Evolutionary conservation across 2,888 invertebrate species (phyloP).

Genomic region (Empis livida): DNA sequence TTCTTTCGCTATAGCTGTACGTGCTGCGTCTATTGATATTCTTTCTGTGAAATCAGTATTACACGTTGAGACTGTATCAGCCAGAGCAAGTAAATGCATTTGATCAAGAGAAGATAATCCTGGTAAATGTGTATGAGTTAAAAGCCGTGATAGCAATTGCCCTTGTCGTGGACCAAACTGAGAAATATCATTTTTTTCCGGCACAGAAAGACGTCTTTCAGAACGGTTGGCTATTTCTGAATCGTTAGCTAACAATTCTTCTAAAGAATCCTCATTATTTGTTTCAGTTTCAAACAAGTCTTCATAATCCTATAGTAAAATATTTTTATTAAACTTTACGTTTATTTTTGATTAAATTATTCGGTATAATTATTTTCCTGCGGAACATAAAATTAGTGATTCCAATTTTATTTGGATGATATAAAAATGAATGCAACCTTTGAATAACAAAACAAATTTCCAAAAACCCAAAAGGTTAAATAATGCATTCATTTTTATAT

Average conservation of each 20-base stretch:
- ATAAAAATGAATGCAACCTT: too few relatives aligned
- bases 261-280: slow-evolving; percentile 67
- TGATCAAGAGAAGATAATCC: slow-evolving; percentile 94
- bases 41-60: slow-evolving; percentile 79
- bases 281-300: slow-evolving; percentile 75
- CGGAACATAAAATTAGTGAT: too few relatives aligned
- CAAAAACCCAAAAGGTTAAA: too few relatives aligned
- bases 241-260: slow-evolving; percentile 64
- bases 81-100: slow-evolving; percentile 97
- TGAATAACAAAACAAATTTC: too few relatives aligned
- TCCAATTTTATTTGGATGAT: too few relatives aligned
- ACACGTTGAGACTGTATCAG: slow-evolving; percentile 93
- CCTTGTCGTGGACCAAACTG: slow-evolving; percentile 83
- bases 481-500: too few relatives aligned
- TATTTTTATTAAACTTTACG: slow-evolving; percentile 18
- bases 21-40: slow-evolving; percentile 56
- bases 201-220: slow-evolving; percentile 52
- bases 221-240: slow-evolving; percentile 45
- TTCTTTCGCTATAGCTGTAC: slow-evolving; percentile 52
- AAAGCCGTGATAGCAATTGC: slow-evolving; percentile 68
- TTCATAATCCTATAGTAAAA: slow-evolving; percentile 59
- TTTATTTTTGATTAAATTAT: too few relatives aligned
- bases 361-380: too few relatives aligned
- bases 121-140: slow-evolving; percentile 91
- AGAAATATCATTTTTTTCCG: slow-evolving; percentile 61